Evolutionary conservation across 1,140 invertebrate genomes (phyloP), one percentile per base, ranked within the genome.

Genomic region (Cotesia typhae): DNA sequence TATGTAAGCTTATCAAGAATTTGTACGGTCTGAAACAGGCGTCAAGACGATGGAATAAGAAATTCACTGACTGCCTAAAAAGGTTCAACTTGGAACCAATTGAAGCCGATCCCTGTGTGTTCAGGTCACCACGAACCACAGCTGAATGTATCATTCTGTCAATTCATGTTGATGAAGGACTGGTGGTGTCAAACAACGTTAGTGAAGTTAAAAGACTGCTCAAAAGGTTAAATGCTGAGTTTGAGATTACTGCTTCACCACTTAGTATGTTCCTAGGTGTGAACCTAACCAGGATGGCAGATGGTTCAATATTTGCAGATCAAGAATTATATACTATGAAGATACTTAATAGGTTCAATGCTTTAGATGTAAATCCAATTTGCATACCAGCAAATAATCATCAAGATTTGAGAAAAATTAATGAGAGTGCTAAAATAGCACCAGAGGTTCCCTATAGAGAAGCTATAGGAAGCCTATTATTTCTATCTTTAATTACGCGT

Each of bases 11-110:
- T 10, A 3, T n/a, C 3, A 68, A 57, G 36, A 59, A 17, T 36
- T 7, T 57, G 4, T 68, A 68, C 14, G 67, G 67, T 7, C 36
- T 68, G 10, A 68, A 68, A 36, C 67, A 68, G 55, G 5, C 47
- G 6, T 1, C 51, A 57, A 20, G 51, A 20, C 4, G 9, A 6
- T 68, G 67, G 55, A 57, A 68, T 10, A 4, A 36, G 6, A 57
- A 68, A 14, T 55, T 68, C 53, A n/a, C 4, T 1, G 28, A 9
- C 20, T 52, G 9, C 12, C 28, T 68, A 2, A 7, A 68, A 9
- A 55, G 14, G 6, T 55, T 68, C 9, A 35, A 35, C 5, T 36
- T 36, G 4, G 12, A 37, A 14, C 51, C 47, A 14, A 35, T 10
- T 12, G 10, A 20, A 3, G 52, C 51, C 14, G 67, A 68, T 36